phyloP scores from a whole-genome alignment of 2,113 vertebrate genomes.

The Pangasianodon gigas region DNA sequence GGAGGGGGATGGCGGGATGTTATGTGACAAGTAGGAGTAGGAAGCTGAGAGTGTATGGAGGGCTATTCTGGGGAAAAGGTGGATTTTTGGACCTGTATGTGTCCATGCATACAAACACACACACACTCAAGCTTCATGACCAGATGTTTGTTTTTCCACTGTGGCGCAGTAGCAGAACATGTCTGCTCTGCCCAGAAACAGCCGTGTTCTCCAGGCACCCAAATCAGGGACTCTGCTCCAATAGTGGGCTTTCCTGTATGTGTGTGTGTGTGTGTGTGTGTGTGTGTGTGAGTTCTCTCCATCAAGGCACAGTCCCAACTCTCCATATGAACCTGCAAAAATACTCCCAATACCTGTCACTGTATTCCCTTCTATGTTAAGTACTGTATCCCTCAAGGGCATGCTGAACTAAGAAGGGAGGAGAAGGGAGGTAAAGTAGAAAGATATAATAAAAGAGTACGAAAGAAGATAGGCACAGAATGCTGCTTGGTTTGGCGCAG shows the following conservation, averaged over 20 bases:
- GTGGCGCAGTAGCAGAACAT: neutral
- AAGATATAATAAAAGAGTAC: constrained; percentile 29
- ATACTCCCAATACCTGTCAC: constrained; percentile 8
- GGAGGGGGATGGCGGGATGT: too few relatives aligned
- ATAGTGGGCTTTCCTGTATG: constrained; percentile 5
- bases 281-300: neutral
- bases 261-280: constrained; percentile 1
- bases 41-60: neutral
- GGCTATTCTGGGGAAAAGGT: neutral
- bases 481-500: constrained; percentile 3
- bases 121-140: neutral
- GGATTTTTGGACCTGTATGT: neutral
- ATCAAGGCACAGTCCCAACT: constrained; percentile 8
- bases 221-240: constrained; percentile 24
- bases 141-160: constrained; percentile 45
- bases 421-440: neutral
- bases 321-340: constrained; percentile 10
- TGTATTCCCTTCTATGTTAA: constrained; percentile 15
- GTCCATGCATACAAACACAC: neutral
- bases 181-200: constrained; percentile 50
- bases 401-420: neutral
- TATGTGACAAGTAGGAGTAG: neutral
- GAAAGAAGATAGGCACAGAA: constrained; percentile 9
- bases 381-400: constrained; percentile 5
- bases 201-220: constrained; percentile 19